Evolutionary conservation across 2,113 vertebrate genomes (phyloP).

Genomic region (Eurypyga helias): DNA sequence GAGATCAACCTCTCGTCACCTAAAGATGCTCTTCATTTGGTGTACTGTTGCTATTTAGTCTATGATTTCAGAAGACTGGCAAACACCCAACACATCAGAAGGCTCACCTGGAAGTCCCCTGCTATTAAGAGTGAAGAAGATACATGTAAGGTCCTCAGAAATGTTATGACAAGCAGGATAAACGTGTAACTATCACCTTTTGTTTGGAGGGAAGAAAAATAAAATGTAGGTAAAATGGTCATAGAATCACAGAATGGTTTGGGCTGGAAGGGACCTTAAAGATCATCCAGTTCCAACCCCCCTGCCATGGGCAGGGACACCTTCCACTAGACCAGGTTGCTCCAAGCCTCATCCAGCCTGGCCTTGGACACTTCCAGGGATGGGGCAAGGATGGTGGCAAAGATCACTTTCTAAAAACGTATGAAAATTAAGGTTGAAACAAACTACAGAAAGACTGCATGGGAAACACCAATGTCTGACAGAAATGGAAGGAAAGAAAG

Average conservation of each 20-base stretch:
- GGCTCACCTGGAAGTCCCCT: not conserved
- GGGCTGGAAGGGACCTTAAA: no score
- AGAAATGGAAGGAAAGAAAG: not conserved
- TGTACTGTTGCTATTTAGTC: not conserved
- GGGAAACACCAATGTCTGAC: not conserved
- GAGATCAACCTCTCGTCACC: not conserved
- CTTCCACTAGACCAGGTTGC: no score
- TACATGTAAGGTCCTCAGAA: not conserved
- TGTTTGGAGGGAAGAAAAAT: not conserved
- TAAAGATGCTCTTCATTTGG: not conserved
- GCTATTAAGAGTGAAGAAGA: not conserved
- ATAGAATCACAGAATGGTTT: no score
- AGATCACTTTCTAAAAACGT: not conserved
- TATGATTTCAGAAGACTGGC: not conserved
- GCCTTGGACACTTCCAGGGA: no score
- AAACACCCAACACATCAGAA: not conserved
- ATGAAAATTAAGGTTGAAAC: not conserved
- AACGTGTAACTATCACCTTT: not conserved
- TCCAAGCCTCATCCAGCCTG: no score
- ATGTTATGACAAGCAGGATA: not conserved
- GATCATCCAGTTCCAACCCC: no score
- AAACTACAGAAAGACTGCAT: not conserved
- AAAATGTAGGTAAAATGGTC: not conserved
- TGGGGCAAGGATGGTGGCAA: not conserved
- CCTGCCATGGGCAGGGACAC: no score